These are phyloP conservation scores for Exocentrus adspersus DNA, from an alignment of 2,888 invertebrate species.

Conservation along the genomic window DNA sequence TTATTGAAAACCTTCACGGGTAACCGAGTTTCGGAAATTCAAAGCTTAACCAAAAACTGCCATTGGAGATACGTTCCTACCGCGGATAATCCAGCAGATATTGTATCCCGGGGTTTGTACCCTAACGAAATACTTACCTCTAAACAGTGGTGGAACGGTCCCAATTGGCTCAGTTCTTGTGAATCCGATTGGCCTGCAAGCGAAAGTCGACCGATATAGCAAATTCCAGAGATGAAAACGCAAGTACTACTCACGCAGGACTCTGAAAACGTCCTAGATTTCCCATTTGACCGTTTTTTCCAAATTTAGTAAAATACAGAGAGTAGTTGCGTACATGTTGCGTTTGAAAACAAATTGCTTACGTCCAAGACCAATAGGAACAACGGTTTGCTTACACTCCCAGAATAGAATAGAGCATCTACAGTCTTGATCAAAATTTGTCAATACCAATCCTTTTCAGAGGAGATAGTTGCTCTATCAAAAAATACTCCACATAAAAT, in stretches of 20 bases:
- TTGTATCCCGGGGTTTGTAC: conserved; percentile 16
- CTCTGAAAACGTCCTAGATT: neutral
- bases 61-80: conserved; percentile 18
- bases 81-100: conserved; percentile 16
- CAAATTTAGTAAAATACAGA: neutral
- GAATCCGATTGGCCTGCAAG: neutral
- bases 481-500: neutral
- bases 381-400: neutral
- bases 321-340: neutral
- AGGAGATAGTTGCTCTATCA: neutral
- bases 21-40: conserved; percentile 22
- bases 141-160: conserved; percentile 20
- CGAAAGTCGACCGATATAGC: neutral
- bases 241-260: neutral
- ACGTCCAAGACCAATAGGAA: neutral
- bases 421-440: neutral
- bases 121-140: conserved; percentile 6
- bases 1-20: conserved; percentile 13
- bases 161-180: conserved; percentile 20
- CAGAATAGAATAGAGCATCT: neutral
- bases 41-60: conserved; percentile 6
- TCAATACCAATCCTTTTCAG: neutral
- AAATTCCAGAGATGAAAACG: neutral
- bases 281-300: neutral
- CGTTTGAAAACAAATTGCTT: neutral